These are phyloP conservation scores for Trichogramma dendrolimi DNA, from an alignment of 2,888 invertebrate genomes.

Conservation along the genomic window DNA sequence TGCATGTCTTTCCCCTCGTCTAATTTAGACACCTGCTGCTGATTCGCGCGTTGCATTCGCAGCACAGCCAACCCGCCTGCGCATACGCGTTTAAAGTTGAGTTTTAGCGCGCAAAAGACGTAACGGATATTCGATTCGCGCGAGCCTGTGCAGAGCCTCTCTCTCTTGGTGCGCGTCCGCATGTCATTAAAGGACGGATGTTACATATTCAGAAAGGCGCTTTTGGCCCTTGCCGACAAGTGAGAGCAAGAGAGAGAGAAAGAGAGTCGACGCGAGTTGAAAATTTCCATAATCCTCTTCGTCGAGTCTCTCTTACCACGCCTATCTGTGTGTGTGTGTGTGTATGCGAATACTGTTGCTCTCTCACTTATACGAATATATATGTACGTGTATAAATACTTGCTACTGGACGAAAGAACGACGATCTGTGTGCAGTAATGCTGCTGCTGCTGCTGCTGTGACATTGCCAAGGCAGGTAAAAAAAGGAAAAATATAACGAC, in stretches of 20 bases:
- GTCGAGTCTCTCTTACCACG: constrained; percentile 5
- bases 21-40: no score
- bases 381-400: no score
- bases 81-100: not conserved
- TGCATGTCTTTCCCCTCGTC: no score
- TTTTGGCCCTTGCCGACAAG: constrained; percentile 18
- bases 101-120: constrained; percentile 18
- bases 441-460: no score
- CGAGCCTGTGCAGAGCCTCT: not conserved
- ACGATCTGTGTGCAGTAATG: no score
- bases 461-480: no score
- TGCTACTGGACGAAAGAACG: no score
- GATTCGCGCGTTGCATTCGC: not conserved
- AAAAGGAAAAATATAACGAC: no score
- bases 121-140: constrained; percentile 29
- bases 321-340: no score
- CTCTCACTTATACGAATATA: no score
- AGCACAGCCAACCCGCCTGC: no score
- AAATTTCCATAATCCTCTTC: constrained; percentile 28
- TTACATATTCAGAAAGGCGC: constrained; percentile 25
- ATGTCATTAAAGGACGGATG: constrained; percentile 21
- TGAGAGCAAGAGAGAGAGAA: not conserved
- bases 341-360: no score
- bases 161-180: constrained; percentile 1
- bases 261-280: not conserved